A percentile compares a stretch with the other conserved stretches of the same genome.
These are phyloP conservation scores for Lithobates pipiens DNA, from an alignment of 2,797 vertebrate species.

Conservation along the genomic window DNA sequence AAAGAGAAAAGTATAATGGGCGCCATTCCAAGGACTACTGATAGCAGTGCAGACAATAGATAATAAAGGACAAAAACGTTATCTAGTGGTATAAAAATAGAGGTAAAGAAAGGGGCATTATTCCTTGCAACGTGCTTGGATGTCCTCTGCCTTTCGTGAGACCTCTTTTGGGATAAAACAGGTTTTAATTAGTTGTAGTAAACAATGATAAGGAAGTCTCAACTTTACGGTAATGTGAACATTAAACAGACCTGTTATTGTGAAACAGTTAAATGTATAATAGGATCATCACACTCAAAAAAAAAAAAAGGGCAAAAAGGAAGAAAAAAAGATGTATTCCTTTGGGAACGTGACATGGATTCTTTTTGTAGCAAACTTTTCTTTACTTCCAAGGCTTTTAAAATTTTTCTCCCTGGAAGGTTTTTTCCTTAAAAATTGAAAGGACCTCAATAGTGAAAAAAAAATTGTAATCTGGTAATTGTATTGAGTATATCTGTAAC, in stretches of 20 bases:
- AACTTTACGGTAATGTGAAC: background rate
- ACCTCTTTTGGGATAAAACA: background rate
- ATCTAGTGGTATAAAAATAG: conserved; percentile 35
- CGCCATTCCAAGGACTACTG: background rate
- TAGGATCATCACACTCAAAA: background rate
- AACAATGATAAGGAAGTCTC: conserved; percentile 26
- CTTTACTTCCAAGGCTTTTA: too few relatives aligned
- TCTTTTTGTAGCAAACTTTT: background rate
- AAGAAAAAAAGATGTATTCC: background rate
- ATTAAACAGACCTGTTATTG: conserved; percentile 15
- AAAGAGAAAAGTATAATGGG: background rate
- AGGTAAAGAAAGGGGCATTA: background rate
- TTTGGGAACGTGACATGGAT: background rate
- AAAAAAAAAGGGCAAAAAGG: background rate
- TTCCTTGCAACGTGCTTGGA: background rate
- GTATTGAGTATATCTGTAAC: background rate
- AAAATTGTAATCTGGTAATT: background rate
- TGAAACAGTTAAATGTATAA: background rate
- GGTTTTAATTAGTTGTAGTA: conserved; percentile 1
- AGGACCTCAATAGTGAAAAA: background rate
- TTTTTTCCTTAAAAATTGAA: background rate
- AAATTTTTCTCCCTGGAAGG: background rate
- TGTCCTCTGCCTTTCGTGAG: background rate
- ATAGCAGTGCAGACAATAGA: background rate
- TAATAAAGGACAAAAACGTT: conserved; percentile 17